Base-by-base conservation (phyloP, 1,140 invertebrate genomes). In the Drosophila miranda region DNA sequence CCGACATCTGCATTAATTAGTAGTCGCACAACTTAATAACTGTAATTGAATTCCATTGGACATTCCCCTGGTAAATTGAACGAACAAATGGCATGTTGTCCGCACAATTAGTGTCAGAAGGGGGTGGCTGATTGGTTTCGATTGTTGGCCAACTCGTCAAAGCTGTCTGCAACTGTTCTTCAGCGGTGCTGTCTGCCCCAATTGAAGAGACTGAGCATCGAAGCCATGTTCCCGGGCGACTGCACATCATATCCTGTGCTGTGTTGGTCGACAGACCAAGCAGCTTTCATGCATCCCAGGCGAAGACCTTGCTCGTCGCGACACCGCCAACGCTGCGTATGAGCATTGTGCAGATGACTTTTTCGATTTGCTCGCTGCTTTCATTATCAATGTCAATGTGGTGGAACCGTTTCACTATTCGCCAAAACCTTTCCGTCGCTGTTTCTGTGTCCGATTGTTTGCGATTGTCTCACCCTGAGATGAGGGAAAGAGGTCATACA, bases 381-480 rank as follows among this genome's bases (percentile, higher is more conserved):
- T 83, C 79, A 79, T 71, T 84, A 84, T 84, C 79, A 79, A 82
- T 82, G 70, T 54, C 75, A 83, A 70, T 75, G 75, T 28, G 54
- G 53, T 38, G 16, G 28, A 55, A 41, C 14, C n/a, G 43, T 51
- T 52, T 69, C 54, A 48, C 44, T 53, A 49, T 26, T 26, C 23
- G 23, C 16, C n/a, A 46, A 41, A n/a, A 38, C 41, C n/a, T n/a
- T 2, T 11, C 23, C 19, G 44, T 41, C 14, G 3, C 8, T 42
- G 46, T 34, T 19, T 42, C 6, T 42, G 38, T 46, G 42, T 38
- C 8, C 26, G 26, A 49, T 59, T 78, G 21, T n/a, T 11, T 48
- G 38, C 30, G 19, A 49, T 59, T 78, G 21, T 16, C n/a, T 48
- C 41, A 41, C 62, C 60, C 30, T 48, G 64, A 67, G 30, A 4